These are phyloP conservation scores for Ammospiza nelsoni DNA, from an alignment of 2,113 vertebrate genomes.

Conservation along the genomic window DNA sequence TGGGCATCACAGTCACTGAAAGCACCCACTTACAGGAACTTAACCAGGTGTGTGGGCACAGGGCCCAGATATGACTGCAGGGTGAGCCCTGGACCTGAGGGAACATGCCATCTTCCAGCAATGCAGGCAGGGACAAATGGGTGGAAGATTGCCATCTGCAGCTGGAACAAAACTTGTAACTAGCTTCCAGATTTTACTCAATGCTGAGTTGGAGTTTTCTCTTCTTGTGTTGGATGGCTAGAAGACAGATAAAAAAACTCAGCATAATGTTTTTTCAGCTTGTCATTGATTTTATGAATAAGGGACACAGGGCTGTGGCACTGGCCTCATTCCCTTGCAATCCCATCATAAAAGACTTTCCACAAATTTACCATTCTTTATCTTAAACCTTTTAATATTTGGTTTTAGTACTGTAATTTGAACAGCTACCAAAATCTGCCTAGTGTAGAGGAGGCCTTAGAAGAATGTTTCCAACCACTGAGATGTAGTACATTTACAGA, in stretches of 20 bases:
- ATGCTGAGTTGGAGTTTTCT: not conserved
- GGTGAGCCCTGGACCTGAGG: not conserved
- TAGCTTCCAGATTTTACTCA: not conserved
- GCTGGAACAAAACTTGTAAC: not conserved
- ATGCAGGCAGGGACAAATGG: not conserved
- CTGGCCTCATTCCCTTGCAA: not conserved
- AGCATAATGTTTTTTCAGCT: not conserved
- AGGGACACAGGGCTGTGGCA: not conserved
- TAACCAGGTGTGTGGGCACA: accelerated
- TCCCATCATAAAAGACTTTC: not conserved
- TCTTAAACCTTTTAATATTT: not conserved
- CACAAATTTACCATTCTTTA: not conserved
- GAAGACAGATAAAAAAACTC: not conserved
- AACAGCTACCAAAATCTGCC: not conserved
- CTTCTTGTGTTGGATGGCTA: not conserved
- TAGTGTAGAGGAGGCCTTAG: not conserved
- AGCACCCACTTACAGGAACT: not conserved
- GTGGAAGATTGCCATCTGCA: not conserved
- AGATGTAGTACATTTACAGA: not conserved
- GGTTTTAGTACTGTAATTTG: not conserved
- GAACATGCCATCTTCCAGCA: not conserved
- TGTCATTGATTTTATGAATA: not conserved
- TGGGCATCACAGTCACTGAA: not conserved
- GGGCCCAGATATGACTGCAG: not conserved
- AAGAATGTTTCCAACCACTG: not conserved